phyloP scores from a whole-genome alignment of 2,888 invertebrate species.

The Hirtodrosophila trivittata region DNA sequence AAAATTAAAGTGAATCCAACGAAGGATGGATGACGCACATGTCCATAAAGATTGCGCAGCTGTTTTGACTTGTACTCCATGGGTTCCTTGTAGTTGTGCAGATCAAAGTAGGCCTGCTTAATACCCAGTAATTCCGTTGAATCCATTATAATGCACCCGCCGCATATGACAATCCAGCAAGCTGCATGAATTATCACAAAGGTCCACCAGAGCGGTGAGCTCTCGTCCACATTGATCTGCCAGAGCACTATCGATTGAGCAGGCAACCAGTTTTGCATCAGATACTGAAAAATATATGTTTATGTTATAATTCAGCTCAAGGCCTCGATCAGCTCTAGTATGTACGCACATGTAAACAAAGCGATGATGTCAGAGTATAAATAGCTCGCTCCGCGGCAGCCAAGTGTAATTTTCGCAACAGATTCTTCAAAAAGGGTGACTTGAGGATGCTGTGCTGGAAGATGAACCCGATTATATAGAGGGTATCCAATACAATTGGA shows the following conservation, averaged over 20 bases:
- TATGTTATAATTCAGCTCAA: too few species aligned
- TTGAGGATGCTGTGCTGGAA: slow-evolving; percentile 86
- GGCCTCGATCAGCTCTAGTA: neutral
- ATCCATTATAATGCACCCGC: slow-evolving; percentile 87
- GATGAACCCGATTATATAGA: slow-evolving; percentile 85
- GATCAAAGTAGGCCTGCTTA: slow-evolving; percentile 87
- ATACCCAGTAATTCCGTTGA: slow-evolving; percentile 86
- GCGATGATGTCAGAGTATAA: slow-evolving; percentile 84
- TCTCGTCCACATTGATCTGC: slow-evolving; percentile 85
- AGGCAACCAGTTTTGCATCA: slow-evolving; percentile 85
- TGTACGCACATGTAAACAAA: slow-evolving; percentile 84
- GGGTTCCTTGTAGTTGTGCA: slow-evolving; percentile 85
- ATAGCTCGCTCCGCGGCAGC: slow-evolving; percentile 84
- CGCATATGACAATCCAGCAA: slow-evolving; percentile 86
- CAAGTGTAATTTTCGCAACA: slow-evolving; percentile 83
- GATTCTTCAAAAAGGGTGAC: slow-evolving; percentile 83
- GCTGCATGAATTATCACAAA: slow-evolving; percentile 85
- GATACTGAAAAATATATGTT: slow-evolving; percentile 82
- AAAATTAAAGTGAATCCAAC: slow-evolving; percentile 85
- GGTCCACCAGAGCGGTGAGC: slow-evolving; percentile 84
- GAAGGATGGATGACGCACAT: slow-evolving; percentile 88
- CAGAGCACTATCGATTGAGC: slow-evolving; percentile 85
- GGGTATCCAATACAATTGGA: slow-evolving; percentile 84
- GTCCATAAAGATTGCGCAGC: slow-evolving; percentile 85
- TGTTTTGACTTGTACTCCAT: slow-evolving; percentile 85